These are phyloP conservation scores for Drosophila sp. DNA, from an alignment of 1,140 invertebrate species.

Conservation along the genomic window DNA sequence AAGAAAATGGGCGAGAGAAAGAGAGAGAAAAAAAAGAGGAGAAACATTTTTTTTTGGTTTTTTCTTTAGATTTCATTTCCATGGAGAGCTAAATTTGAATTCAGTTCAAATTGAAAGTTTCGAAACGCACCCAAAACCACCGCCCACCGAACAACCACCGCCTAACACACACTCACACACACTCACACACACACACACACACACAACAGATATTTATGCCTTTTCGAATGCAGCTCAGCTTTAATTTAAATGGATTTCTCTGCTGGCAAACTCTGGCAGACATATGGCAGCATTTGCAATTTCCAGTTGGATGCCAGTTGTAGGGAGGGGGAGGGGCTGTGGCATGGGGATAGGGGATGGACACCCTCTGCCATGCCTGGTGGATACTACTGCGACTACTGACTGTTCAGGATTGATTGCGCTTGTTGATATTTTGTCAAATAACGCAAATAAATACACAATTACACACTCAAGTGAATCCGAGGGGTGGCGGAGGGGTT, in stretches of 20 bases:
- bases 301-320: slow-evolving; percentile 35
- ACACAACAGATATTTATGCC: slow-evolving; percentile 68
- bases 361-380: slow-evolving; percentile 24
- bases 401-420: slow-evolving; percentile 75
- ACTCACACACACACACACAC: slow-evolving; percentile 8
- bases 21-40: slow-evolving; percentile 13
- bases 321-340: background rate
- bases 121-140: slow-evolving; percentile 41
- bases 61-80: slow-evolving; percentile 62
- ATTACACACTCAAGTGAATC: slow-evolving; percentile 79
- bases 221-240: slow-evolving; percentile 81
- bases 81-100: slow-evolving; percentile 73
- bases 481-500: slow-evolving; percentile 17
- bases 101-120: slow-evolving; percentile 80
- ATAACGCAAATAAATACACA: slow-evolving; percentile 82
- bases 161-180: slow-evolving; percentile 27
- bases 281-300: slow-evolving; percentile 79
- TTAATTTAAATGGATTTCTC: slow-evolving; percentile 81
- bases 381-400: slow-evolving; percentile 39
- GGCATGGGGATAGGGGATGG: slow-evolving; percentile 31
- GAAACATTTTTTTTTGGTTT: no score
- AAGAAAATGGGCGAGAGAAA: slow-evolving; percentile 20
- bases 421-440: slow-evolving; percentile 82
- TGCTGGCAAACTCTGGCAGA: slow-evolving; percentile 51
- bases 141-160: slow-evolving; percentile 7